These are phyloP conservation scores for Amblyornis subalaris DNA, from an alignment of 2,113 vertebrate genomes.

Conservation along the genomic window DNA sequence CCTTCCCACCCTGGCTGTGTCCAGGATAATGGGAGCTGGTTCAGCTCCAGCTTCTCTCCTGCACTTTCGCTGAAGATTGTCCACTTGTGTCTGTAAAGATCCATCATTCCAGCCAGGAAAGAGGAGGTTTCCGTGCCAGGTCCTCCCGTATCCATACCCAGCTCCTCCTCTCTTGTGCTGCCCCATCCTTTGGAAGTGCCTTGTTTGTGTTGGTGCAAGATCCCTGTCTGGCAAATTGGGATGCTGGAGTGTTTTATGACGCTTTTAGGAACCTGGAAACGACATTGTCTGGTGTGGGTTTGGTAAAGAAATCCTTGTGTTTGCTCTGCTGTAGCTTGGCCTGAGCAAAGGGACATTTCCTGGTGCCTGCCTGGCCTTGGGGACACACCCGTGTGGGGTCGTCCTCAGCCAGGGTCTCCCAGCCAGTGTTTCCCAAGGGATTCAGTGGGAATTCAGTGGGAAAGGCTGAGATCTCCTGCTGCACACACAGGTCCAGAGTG, in stretches of 20 bases:
- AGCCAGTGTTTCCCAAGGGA: background rate
- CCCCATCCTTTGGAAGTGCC: background rate
- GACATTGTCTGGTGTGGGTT: background rate
- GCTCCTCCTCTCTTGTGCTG: background rate
- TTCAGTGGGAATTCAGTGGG: accelerated
- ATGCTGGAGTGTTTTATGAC: background rate
- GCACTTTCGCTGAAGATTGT: background rate
- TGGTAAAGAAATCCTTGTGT: background rate
- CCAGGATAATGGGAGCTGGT: too few relatives aligned
- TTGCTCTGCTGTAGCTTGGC: background rate
- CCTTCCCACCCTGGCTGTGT: accelerated
- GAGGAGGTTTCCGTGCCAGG: background rate
- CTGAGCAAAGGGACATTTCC: background rate
- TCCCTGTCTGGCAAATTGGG: background rate
- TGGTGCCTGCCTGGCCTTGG: background rate
- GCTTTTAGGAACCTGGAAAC: background rate
- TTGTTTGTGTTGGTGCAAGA: background rate
- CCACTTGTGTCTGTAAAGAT: background rate
- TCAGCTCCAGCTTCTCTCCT: background rate
- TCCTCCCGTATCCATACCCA: background rate
- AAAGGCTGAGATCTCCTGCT: background rate
- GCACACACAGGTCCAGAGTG: accelerated
- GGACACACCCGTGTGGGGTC: background rate
- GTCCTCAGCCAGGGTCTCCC: background rate
- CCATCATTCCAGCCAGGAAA: background rate